Conservation (phyloP, 64 coral and sea anemone species). For the Porites lutea region DNA sequence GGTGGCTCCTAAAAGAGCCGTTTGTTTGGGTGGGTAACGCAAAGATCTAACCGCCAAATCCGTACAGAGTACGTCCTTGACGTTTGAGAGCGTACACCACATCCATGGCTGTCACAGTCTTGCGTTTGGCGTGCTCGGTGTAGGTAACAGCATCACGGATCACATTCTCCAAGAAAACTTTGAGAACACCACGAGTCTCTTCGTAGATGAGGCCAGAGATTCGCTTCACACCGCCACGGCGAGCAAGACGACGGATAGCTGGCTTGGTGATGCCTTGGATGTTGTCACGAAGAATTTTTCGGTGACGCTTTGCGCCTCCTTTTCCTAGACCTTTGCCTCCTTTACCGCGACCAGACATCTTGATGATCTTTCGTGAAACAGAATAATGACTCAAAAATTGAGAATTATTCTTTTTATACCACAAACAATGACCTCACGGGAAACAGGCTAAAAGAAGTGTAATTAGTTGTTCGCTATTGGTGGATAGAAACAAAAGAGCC, state of each 20-base stretch:
- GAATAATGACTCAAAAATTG: too few species aligned
- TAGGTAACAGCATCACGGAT: slow-evolving; percentile 57
- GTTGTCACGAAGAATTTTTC: slow-evolving; percentile 84
- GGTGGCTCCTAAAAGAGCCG: too few species aligned
- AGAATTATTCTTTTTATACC: too few species aligned
- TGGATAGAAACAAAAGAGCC: too few species aligned
- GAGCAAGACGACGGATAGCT: slow-evolving; percentile 77
- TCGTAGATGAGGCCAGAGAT: slow-evolving; percentile 86
- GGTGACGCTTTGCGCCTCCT: slow-evolving; percentile 88
- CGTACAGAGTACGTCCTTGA: background rate
- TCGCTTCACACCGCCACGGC: slow-evolving; percentile 82
- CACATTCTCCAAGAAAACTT: slow-evolving; percentile 52
- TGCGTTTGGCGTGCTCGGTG: slow-evolving; percentile 56
- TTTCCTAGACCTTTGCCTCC: slow-evolving; percentile 84
- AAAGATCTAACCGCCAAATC: slow-evolving; percentile 12
- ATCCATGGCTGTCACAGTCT: slow-evolving; percentile 51
- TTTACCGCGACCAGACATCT: slow-evolving; percentile 70
- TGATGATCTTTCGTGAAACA: background rate
- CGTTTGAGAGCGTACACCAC: background rate
- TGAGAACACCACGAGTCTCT: slow-evolving; percentile 52
- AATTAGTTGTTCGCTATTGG: too few species aligned
- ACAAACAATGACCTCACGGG: too few species aligned
- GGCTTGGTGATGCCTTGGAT: slow-evolving; percentile 88
- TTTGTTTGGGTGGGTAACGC: too few species aligned
- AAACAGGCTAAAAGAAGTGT: too few species aligned